These are phyloP conservation scores for Allophyes oxyacanthae DNA, from an alignment of 2,888 invertebrate genomes.

Conservation along the genomic window DNA sequence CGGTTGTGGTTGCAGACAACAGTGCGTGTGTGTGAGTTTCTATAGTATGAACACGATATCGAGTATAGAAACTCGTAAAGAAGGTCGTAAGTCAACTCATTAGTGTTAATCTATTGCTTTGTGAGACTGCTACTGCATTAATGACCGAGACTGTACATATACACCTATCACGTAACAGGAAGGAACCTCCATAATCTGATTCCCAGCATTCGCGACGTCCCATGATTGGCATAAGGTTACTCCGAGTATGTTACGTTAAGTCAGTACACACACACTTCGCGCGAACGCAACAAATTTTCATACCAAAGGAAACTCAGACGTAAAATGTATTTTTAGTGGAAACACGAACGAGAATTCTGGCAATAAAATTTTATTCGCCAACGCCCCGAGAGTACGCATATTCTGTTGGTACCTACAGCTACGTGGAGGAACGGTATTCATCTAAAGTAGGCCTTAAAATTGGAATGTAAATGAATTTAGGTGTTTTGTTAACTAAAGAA, in stretches of 20 bases:
- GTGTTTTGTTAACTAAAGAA: conserved; percentile 44
- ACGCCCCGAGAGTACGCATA: conserved; percentile 52
- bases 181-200: conserved; percentile 53
- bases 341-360: conserved; percentile 62
- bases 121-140: too few species aligned
- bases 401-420: too few species aligned
- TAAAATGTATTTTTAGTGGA: conserved; percentile 62
- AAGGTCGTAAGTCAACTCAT: too few species aligned
- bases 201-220: conserved; percentile 39
- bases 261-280: conserved; percentile 28
- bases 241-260: conserved; percentile 34
- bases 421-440: conserved; percentile 47
- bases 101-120: too few species aligned
- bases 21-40: too few species aligned
- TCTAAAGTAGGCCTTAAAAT: conserved; percentile 44
- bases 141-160: too few species aligned
- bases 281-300: conserved; percentile 67
- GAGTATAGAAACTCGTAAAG: too few species aligned
- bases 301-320: conserved; percentile 60
- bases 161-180: conserved; percentile 54
- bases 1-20: too few species aligned
- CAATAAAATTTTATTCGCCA: conserved; percentile 69
- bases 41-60: too few species aligned
- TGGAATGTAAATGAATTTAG: conserved; percentile 53
- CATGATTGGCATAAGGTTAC: conserved; percentile 49